A percentile compares a stretch with the other conserved stretches of the same genome.
These are phyloP conservation scores for Octodon degus DNA, from an alignment of 2,113 vertebrate genomes.

Conservation along the genomic window DNA sequence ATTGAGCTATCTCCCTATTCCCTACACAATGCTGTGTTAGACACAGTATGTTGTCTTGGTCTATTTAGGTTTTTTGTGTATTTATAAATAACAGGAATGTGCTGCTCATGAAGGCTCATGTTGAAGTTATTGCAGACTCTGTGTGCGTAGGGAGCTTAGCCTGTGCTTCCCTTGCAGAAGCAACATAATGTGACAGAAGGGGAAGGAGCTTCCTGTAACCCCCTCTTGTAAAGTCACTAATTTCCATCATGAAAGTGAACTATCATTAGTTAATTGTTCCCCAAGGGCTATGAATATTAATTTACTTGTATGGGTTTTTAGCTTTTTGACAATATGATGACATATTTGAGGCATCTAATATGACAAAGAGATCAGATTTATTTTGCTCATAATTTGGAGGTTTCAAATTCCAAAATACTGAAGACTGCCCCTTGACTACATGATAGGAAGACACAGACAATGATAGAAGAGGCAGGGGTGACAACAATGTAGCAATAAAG, in stretches of 20 bases:
- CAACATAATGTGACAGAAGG: background rate
- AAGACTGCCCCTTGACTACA: background rate
- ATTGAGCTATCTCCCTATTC: too few relatives aligned
- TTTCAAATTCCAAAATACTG: background rate
- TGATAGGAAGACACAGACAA: background rate
- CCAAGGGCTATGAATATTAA: background rate
- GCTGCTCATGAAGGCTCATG: background rate
- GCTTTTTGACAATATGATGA: background rate
- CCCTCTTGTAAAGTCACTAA: background rate
- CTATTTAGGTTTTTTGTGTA: background rate
- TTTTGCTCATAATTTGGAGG: background rate
- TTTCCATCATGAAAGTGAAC: background rate
- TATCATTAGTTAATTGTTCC: background rate
- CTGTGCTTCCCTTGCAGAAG: background rate
- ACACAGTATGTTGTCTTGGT: background rate
- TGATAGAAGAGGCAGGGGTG: background rate
- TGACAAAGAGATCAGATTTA: background rate
- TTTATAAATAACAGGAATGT: background rate
- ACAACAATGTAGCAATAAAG: background rate
- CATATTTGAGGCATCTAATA: too few relatives aligned
- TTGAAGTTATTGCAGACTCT: too few relatives aligned
- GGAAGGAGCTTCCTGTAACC: background rate
- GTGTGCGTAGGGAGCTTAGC: background rate
- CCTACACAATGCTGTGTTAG: background rate
- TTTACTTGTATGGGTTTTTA: background rate